A percentile compares a stretch with the other conserved stretches of the same genome.
Evolutionary conservation across 2,113 vertebrate species (phyloP).

Genomic region (Nanger granti): DNA sequence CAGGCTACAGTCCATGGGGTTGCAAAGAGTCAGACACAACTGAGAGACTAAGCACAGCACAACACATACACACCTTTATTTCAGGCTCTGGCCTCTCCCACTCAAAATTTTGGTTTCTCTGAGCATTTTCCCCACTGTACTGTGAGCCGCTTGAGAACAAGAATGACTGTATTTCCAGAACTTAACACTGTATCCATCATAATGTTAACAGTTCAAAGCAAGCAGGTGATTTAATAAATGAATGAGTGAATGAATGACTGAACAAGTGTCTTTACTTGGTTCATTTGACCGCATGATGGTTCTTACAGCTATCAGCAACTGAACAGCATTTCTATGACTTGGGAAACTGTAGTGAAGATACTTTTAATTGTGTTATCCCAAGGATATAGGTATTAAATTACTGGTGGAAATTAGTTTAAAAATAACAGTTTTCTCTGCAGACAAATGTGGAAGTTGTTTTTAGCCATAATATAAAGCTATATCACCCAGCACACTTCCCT

Average conservation of each 20-base stretch:
- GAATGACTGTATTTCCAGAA: background rate
- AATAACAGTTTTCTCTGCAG: conserved; percentile 50
- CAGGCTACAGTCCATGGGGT: background rate
- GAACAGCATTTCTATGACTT: background rate
- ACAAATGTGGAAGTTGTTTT: conserved; percentile 45
- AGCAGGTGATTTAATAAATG: background rate
- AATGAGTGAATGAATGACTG: background rate
- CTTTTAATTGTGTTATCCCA: conserved; percentile 23
- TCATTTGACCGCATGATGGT: background rate
- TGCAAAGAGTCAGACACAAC: background rate
- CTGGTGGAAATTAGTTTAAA: conserved; percentile 35
- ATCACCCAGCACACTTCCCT: background rate
- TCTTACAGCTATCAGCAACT: background rate
- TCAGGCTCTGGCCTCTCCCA: background rate
- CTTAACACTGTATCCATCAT: background rate
- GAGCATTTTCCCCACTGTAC: background rate
- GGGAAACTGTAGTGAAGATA: background rate
- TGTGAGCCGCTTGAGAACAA: background rate
- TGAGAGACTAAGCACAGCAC: background rate
- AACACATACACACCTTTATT: background rate
- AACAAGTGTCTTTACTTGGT: background rate
- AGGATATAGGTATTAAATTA: conserved; percentile 16
- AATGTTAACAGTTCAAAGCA: background rate
- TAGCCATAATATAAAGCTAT: conserved; percentile 25
- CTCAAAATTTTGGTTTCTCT: background rate